Percentiles rank a stretch among this genome's conserved stretches.
phyloP scores from a whole-genome alignment of 1,140 invertebrate genomes.

The Hyphantria cunea region DNA sequence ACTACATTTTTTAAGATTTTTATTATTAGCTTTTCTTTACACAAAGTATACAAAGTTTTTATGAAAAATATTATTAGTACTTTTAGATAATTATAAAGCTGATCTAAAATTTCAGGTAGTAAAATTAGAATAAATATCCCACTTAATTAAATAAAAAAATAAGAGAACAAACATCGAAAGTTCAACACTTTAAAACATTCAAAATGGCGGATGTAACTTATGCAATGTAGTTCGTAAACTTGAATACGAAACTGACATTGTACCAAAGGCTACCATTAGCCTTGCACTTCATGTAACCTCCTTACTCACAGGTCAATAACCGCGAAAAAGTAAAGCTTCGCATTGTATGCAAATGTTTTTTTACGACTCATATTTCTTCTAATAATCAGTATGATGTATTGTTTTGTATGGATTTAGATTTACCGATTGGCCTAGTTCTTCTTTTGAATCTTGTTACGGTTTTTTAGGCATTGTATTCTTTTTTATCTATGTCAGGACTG shows the following conservation, averaged over 20 bases:
- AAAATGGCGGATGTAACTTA: constrained; percentile 5
- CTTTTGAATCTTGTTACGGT: constrained; percentile 10
- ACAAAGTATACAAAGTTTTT: no score
- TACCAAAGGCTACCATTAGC: constrained; percentile 27
- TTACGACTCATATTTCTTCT: constrained; percentile 15
- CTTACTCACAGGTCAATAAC: constrained; percentile 30
- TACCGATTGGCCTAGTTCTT: constrained; percentile 10
- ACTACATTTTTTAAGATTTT: no score
- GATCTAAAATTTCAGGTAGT: no score
- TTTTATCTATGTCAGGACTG: no score
- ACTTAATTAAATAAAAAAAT: no score
- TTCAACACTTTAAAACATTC: neutral
- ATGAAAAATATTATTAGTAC: no score
- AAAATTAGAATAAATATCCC: no score
- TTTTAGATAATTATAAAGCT: no score
- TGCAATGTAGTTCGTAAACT: constrained; percentile 3
- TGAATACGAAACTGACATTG: constrained; percentile 5
- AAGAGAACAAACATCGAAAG: no score
- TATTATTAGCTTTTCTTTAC: no score
- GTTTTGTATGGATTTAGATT: constrained; percentile 21
- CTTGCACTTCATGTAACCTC: constrained; percentile 30
- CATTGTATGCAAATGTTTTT: constrained; percentile 47
- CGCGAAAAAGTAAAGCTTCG: constrained; percentile 26
- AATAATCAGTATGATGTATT: constrained; percentile 16
- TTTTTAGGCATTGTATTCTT: neutral